These are phyloP conservation scores for Meteorus sp. DNA, from an alignment of 1,140 invertebrate genomes.

Conservation along the genomic window DNA sequence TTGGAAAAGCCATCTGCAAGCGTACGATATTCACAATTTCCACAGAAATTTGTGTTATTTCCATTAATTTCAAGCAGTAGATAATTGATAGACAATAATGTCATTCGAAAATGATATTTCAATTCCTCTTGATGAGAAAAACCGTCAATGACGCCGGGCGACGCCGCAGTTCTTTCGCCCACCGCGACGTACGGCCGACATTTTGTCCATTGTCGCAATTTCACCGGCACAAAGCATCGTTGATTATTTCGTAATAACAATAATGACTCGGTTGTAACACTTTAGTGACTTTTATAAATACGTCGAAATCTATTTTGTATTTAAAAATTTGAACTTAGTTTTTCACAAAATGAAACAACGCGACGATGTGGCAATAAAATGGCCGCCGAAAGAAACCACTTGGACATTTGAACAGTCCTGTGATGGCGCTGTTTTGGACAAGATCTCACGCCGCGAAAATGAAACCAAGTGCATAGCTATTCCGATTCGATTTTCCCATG, in stretches of 20 bases:
- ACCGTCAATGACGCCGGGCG: conserved; percentile 44
- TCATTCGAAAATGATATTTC: conserved; percentile 13
- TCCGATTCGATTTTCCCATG: background rate
- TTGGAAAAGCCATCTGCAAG: too few relatives aligned
- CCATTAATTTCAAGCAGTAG: conserved; percentile 8
- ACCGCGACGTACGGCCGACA: conserved; percentile 57
- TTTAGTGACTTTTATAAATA: conserved; percentile 15
- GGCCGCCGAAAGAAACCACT: background rate
- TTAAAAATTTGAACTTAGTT: background rate
- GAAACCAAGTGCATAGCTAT: background rate
- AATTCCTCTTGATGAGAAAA: conserved; percentile 28
- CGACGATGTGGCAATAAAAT: background rate
- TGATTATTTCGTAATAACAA: conserved; percentile 24
- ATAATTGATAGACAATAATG: background rate
- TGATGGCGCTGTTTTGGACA: conserved; percentile 1
- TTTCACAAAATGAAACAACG: background rate
- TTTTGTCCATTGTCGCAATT: conserved; percentile 50
- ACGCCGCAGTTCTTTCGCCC: conserved; percentile 59
- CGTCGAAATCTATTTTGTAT: conserved; percentile 1
- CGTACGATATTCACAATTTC: too few relatives aligned
- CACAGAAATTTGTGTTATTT: background rate
- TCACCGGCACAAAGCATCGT: too few relatives aligned
- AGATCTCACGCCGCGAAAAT: conserved; percentile 8
- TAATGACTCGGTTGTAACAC: conserved; percentile 14
- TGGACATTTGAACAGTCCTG: too few relatives aligned